A percentile compares a stretch with the other conserved stretches of the same genome.
phyloP scores from a whole-genome alignment of 92 coral and sea anemone genomes.

The Paramuricea clavata region DNA sequence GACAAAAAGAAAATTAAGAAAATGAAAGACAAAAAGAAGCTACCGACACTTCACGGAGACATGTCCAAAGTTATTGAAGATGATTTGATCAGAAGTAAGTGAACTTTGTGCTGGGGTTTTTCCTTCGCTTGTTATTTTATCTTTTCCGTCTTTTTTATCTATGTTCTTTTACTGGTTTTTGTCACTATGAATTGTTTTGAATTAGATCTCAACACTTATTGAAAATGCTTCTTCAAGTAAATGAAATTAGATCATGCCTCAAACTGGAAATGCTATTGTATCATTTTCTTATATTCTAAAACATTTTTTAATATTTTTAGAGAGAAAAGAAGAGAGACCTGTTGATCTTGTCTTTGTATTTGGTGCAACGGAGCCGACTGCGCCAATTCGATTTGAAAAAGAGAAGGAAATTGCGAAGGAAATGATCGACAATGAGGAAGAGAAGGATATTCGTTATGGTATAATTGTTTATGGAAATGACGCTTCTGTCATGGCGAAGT shows the following conservation, averaged over 20 bases:
- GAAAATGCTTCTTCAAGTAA: too few relatives aligned
- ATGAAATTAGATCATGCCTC: too few relatives aligned
- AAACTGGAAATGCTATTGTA: too few relatives aligned
- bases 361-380: slow-evolving; percentile 60
- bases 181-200: too few relatives aligned
- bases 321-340: too few relatives aligned
- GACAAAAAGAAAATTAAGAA: neutral
- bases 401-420: slow-evolving; percentile 39
- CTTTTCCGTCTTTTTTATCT: too few relatives aligned
- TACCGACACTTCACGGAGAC: slow-evolving; percentile 10
- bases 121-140: too few relatives aligned
- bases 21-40: slow-evolving; percentile 5
- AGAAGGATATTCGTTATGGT: slow-evolving; percentile 34
- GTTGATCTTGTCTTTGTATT: slow-evolving; percentile 86
- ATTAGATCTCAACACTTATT: too few relatives aligned
- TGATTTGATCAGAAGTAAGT: slow-evolving; percentile 19
- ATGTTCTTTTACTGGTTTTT: too few relatives aligned
- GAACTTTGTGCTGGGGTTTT: too few relatives aligned
- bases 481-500: slow-evolving; percentile 6
- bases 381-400: slow-evolving; percentile 63
- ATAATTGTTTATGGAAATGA: slow-evolving; percentile 57
- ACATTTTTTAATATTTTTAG: too few relatives aligned
- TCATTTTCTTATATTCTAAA: too few relatives aligned
- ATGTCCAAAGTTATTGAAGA: neutral
- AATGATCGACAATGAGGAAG: slow-evolving; percentile 45